Evolutionary conservation across 1,140 invertebrate species (phyloP).

Genomic region (Sycophaga agraensis): DNA sequence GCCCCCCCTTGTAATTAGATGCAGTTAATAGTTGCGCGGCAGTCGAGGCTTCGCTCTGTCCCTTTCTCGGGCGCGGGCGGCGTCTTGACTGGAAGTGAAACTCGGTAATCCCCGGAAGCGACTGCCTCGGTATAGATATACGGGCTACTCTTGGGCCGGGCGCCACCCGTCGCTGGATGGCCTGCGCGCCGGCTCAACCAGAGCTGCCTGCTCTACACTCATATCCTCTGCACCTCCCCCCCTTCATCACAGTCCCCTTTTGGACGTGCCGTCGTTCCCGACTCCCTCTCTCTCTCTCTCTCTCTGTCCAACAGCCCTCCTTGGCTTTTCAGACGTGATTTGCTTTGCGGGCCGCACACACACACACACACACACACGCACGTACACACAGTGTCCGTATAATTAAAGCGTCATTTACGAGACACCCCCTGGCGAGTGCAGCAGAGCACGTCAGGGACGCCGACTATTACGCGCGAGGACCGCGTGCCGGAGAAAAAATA

Average conservation of each 20-base stretch:
- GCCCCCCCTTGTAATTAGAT: constrained; percentile 57
- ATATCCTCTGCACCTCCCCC: neutral
- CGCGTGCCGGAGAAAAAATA: no score
- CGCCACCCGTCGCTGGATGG: no score
- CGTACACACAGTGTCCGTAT: no score
- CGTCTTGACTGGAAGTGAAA: constrained; percentile 39
- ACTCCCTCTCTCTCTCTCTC: neutral
- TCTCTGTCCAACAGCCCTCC: neutral
- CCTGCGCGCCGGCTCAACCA: constrained; percentile 26
- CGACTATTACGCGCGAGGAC: no score
- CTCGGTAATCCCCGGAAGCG: constrained; percentile 47
- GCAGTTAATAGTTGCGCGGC: constrained; percentile 53
- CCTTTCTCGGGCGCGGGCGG: neutral
- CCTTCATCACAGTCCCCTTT: neutral
- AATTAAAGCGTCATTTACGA: constrained; percentile 44
- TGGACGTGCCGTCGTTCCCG: neutral
- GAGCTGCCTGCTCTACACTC: constrained; percentile 40
- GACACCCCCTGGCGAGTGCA: constrained; percentile 2
- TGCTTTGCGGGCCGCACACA: constrained; percentile 38
- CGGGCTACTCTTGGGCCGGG: neutral
- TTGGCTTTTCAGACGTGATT: constrained; percentile 36
- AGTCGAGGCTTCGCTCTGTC: neutral
- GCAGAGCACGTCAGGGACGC: no score
- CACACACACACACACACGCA: no score
- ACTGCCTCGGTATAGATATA: neutral